Evolutionary conservation across 2,888 invertebrate genomes (phyloP), one percentile per base, ranked within the genome.

Genomic region (Eustalomyia histrio): DNA sequence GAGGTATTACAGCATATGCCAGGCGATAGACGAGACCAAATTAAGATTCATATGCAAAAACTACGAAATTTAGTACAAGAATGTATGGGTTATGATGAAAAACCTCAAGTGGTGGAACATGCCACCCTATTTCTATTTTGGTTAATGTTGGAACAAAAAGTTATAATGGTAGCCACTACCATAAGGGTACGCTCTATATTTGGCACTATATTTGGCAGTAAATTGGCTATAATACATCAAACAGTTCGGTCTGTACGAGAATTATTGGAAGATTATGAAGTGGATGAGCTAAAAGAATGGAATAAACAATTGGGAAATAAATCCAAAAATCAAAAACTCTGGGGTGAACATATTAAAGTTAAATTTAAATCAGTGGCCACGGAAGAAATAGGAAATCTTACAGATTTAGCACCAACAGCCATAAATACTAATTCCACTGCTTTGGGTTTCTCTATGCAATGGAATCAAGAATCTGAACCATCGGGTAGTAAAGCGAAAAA

Each of bases 41-140:
- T 83, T 2, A 89, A 88, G 17, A 72, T 84, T 1, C 83, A 87
- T 21, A 83, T 87, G 7, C 90, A 91, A 74, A 88, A 91, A 76
- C 84, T 92, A 21, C 85, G 87, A 8, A 87, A 86, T 69, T 65
- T 82, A 76, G 93, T 78, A 86, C 87, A 86, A 85, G 91, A 63
- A 87, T 92, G 79, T 52, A 91, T 92, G 21, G 93, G 90, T 10
- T 86, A 87, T 21, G 94, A 94, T 55, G 92, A 93, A 83, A 85
- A 92, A 43, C 90, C 92, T 81, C 92, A 93, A 78, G 89, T 94
- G 8, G 91, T 94, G 9, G 93, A 95, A 84, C 94, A 94, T 88
- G 92, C 94, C 0, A 88, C 93, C 0, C 90, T 95, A 0, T 92
- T 93, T 84, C 89, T 93, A 0, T 90, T 95, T 2, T 91, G 92